Percentiles rank a stretch among this genome's conserved stretches.
Evolutionary conservation across 2,797 vertebrate species (phyloP).

Genomic region (Leucoraja ocellata): DNA sequence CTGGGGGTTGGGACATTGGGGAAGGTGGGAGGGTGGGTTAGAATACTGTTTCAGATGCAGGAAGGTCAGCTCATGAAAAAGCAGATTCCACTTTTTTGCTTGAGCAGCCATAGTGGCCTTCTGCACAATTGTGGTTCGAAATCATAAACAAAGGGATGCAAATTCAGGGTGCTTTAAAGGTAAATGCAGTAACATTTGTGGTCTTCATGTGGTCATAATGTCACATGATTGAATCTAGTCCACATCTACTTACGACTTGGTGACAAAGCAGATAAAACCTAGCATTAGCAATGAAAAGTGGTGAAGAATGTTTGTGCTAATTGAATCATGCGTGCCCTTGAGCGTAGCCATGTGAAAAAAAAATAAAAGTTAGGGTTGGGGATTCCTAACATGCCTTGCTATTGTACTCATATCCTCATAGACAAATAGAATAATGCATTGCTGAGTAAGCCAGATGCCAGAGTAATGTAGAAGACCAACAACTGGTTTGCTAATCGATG

Average conservation of each 20-base stretch:
- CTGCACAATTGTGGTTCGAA: not conserved
- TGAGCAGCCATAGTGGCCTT: not conserved
- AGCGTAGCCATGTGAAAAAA: constrained; percentile 16
- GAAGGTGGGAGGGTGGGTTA: not conserved
- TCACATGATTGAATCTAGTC: not conserved
- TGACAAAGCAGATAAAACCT: not conserved
- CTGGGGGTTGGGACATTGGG: not conserved
- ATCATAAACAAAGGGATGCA: not conserved
- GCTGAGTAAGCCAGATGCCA: not conserved
- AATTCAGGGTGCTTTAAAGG: not conserved
- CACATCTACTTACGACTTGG: not conserved
- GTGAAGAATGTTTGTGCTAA: not conserved
- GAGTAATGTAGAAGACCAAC: not conserved
- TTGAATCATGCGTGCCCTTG: not conserved
- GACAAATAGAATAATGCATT: not conserved
- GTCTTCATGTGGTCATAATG: not conserved
- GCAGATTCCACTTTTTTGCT: not conserved
- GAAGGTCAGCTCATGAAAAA: not conserved
- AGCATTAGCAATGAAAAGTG: not conserved
- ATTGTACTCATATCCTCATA: not conserved
- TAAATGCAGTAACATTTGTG: not conserved
- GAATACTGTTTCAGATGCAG: not conserved
- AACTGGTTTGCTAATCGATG: not conserved
- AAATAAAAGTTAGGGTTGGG: not conserved
- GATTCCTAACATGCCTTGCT: not conserved